These are phyloP conservation scores for Habropoda laboriosa DNA, from an alignment of 1,140 invertebrate species.

Conservation along the genomic window DNA sequence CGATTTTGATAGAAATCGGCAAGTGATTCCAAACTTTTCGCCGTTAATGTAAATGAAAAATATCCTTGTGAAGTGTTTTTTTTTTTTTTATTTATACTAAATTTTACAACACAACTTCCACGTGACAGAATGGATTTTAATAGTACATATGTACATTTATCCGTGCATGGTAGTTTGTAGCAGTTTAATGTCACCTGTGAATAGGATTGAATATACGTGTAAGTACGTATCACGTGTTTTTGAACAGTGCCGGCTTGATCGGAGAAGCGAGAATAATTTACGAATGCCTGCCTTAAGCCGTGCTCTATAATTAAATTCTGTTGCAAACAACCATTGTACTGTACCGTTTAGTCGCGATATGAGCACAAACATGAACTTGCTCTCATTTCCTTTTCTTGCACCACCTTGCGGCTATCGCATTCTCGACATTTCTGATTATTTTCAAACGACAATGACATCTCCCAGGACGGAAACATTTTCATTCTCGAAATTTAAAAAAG, in stretches of 20 bases:
- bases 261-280: constrained; percentile 1
- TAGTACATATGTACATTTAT: neutral
- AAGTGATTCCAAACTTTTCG: no score
- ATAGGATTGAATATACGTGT: neutral
- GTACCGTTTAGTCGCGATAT: neutral
- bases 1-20: no score
- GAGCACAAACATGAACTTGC: neutral
- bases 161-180: neutral
- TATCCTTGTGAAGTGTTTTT: no score
- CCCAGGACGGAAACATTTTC: neutral
- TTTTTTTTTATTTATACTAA: no score
- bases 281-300: neutral
- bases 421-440: neutral
- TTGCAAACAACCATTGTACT: no score
- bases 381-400: no score
- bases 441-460: neutral
- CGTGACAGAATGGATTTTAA: neutral
- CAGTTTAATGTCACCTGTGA: neutral
- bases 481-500: no score
- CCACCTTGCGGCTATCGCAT: neutral
- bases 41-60: no score
- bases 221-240: constrained; percentile 3
- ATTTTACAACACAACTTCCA: no score
- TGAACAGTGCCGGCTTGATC: constrained; percentile 1
- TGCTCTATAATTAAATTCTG: neutral